A percentile compares a stretch with the other conserved stretches of the same genome.
These are phyloP conservation scores for Micromys minutus DNA, from an alignment of 2,113 vertebrate species.

Conservation along the genomic window DNA sequence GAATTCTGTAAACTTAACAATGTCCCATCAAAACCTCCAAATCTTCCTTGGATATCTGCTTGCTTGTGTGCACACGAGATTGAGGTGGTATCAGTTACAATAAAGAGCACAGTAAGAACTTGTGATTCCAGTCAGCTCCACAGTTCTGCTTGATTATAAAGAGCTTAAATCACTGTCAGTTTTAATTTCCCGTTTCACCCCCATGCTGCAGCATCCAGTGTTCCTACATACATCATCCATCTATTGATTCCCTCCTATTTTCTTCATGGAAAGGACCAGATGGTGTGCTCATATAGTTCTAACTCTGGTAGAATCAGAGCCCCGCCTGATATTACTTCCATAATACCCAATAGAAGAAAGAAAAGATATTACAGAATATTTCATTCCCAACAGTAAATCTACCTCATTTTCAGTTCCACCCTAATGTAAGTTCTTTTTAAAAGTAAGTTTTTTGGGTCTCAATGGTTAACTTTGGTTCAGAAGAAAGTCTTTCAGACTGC, in stretches of 20 bases:
- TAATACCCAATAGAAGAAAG: neutral
- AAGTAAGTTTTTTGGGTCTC: neutral
- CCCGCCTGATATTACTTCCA: neutral
- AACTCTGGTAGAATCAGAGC: neutral
- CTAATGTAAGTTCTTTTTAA: neutral
- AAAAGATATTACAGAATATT: neutral
- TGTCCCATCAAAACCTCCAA: neutral
- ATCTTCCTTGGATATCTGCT: neutral
- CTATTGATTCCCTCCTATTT: too few species aligned
- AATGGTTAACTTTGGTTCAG: neutral
- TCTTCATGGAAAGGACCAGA: neutral
- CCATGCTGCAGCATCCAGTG: neutral
- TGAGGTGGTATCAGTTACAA: neutral
- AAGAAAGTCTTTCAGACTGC: neutral
- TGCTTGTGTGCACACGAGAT: neutral
- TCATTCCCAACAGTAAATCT: neutral
- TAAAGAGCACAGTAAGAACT: neutral
- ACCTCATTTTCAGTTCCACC: neutral
- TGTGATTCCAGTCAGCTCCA: neutral
- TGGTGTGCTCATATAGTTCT: neutral
- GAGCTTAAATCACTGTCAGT: neutral
- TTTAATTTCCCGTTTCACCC: neutral
- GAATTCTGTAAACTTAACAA: conserved; percentile 14
- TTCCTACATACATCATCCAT: neutral
- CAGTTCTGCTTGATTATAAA: neutral